phyloP scores from a whole-genome alignment of 2,797 vertebrate species.

The Notamacropus eugenii region DNA sequence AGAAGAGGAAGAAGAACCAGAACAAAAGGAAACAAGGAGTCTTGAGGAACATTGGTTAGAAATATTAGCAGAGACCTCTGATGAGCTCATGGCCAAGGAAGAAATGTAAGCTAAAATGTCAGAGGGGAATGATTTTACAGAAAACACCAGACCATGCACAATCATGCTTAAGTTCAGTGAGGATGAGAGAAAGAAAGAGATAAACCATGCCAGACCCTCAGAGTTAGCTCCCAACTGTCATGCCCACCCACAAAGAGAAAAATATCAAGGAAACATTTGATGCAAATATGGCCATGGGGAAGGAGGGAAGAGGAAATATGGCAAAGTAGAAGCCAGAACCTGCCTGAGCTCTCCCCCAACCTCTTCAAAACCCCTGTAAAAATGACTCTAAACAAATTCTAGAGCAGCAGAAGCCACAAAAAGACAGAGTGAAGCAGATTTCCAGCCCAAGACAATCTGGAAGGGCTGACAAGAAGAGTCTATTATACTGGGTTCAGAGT shows the following conservation, averaged over 20 bases:
- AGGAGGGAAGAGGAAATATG: no score
- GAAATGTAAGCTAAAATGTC: slow-evolving; percentile 63
- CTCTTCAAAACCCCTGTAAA: no score
- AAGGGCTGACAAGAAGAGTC: no score
- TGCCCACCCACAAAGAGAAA: slow-evolving; percentile 86
- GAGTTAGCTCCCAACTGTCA: slow-evolving; percentile 44
- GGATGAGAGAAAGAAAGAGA: slow-evolving; percentile 55
- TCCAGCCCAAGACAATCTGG: no score
- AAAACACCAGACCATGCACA: background rate
- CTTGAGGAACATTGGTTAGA: slow-evolving; percentile 73
- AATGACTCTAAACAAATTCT: no score
- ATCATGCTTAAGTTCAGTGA: slow-evolving; percentile 15
- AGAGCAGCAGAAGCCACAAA: no score
- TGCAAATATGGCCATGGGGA: slow-evolving; percentile 42
- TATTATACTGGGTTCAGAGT: no score
- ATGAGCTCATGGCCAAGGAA: slow-evolving; percentile 75
- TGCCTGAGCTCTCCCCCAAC: no score
- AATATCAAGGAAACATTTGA: slow-evolving; percentile 84
- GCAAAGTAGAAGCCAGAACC: no score
- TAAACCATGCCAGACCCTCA: background rate
- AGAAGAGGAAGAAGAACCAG: no score
- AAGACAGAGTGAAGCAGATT: no score
- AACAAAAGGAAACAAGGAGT: no score
- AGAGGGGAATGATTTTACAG: slow-evolving; percentile 36
- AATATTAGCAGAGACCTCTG: slow-evolving; percentile 81